These are phyloP conservation scores for Rhinolophus ferrumequinum DNA, from an alignment of 2,113 vertebrate species.

Conservation along the genomic window DNA sequence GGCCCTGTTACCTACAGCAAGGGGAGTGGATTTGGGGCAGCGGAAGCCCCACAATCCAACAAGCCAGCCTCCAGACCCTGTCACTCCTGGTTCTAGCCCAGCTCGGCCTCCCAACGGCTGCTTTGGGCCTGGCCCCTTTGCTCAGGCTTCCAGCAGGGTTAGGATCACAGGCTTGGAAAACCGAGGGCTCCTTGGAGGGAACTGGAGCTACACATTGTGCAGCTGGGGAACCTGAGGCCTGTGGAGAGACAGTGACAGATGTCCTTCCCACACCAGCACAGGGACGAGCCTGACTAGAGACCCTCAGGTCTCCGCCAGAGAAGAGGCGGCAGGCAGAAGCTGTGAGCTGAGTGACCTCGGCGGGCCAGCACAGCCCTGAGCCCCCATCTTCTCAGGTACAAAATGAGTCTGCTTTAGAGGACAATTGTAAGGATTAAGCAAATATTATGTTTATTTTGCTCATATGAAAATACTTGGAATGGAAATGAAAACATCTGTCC, in stretches of 20 bases:
- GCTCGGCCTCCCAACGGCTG: background rate
- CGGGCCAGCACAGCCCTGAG: background rate
- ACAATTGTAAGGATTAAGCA: background rate
- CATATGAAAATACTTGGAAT: background rate
- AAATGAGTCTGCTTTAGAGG: background rate
- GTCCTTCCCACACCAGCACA: rapidly evolving
- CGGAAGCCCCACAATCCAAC: background rate
- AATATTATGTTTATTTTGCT: background rate
- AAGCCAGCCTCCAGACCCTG: background rate
- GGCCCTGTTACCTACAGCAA: background rate
- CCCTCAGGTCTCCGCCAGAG: background rate
- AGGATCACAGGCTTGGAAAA: background rate
- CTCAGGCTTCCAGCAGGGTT: background rate
- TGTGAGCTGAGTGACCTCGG: rapidly evolving
- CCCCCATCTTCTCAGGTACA: background rate
- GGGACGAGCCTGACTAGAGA: background rate
- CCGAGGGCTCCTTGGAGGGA: background rate
- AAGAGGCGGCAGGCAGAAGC: background rate
- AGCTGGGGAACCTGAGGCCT: background rate
- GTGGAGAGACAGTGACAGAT: background rate
- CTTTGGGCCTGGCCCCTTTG: background rate
- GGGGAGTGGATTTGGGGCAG: background rate
- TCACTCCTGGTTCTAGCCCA: background rate
- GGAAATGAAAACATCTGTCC: conserved; percentile 25
- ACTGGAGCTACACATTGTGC: background rate